phyloP scores from a whole-genome alignment of 2,888 invertebrate genomes.

The Nomada goodeniana region DNA sequence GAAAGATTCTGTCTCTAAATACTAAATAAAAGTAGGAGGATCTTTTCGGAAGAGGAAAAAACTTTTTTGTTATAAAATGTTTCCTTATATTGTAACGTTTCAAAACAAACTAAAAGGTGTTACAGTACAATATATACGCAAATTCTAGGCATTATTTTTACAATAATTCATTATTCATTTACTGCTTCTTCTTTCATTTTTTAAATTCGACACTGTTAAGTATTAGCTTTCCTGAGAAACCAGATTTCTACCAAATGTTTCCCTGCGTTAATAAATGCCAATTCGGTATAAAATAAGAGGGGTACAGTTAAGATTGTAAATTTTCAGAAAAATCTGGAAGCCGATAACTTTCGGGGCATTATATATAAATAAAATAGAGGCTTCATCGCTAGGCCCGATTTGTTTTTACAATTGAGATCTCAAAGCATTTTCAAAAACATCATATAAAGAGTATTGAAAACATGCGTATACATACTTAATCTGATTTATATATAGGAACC shows the following conservation, averaged over 20 bases:
- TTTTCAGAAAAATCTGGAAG: conserved; percentile 42
- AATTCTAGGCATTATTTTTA: conserved; percentile 82
- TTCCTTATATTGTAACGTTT: conserved; percentile 83
- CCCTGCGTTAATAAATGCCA: conserved; percentile 54
- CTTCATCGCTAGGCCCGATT: conserved; percentile 77
- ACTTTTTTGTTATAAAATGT: conserved; percentile 81
- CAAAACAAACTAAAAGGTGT: conserved; percentile 81
- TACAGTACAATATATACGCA: conserved; percentile 82
- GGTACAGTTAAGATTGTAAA: conserved; percentile 43
- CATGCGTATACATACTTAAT: conserved; percentile 68
- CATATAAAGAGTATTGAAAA: conserved; percentile 64
- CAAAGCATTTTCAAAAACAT: conserved; percentile 81
- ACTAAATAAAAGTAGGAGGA: conserved; percentile 22
- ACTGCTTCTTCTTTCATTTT: conserved; percentile 60
- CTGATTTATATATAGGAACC: conserved; percentile 76
- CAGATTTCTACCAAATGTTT: conserved; percentile 68
- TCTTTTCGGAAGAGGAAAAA: conserved; percentile 38
- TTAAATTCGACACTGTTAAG: conserved; percentile 74
- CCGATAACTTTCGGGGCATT: conserved; percentile 41
- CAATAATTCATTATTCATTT: conserved; percentile 79
- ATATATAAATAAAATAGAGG: conserved; percentile 62
- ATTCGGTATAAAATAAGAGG: conserved; percentile 58
- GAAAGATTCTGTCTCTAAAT: conserved; percentile 3
- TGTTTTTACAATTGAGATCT: conserved; percentile 74
- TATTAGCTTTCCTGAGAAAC: conserved; percentile 75